These are phyloP conservation scores for Botia kubotai DNA, from an alignment of 2,797 vertebrate species.

Conservation along the genomic window DNA sequence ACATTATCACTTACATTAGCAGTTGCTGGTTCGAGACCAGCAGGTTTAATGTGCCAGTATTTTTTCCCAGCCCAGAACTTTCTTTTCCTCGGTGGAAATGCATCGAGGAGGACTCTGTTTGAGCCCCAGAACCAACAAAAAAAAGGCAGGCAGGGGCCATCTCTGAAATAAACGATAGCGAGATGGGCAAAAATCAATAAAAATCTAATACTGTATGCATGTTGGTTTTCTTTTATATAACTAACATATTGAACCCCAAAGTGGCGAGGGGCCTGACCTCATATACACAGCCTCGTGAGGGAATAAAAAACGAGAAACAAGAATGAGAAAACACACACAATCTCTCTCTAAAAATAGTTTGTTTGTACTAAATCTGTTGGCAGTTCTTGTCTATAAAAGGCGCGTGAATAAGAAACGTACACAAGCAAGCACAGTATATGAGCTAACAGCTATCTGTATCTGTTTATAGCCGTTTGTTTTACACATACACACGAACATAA, in stretches of 20 bases:
- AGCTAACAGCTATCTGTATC: background rate
- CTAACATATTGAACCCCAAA: background rate
- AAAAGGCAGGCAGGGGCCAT: background rate
- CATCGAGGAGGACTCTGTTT: background rate
- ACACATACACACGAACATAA: conserved; percentile 1
- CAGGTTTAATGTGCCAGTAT: background rate
- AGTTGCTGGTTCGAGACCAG: background rate
- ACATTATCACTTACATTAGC: background rate
- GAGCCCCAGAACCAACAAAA: background rate
- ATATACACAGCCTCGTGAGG: background rate
- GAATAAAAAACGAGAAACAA: background rate
- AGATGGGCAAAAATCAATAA: background rate
- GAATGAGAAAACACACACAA: background rate
- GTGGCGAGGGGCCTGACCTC: background rate
- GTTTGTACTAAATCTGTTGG: background rate
- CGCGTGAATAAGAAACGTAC: background rate
- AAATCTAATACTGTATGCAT: background rate
- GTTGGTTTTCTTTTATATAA: background rate
- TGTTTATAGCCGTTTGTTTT: background rate
- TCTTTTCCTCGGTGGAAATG: background rate
- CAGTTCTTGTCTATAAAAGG: background rate
- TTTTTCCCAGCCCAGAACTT: background rate
- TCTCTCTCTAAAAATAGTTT: background rate
- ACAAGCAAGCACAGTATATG: background rate
- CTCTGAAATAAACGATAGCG: no score